Percentiles rank a stretch among this genome's conserved stretches.
phyloP scores from a whole-genome alignment of 2,797 vertebrate species.

The Morelia viridis region DNA sequence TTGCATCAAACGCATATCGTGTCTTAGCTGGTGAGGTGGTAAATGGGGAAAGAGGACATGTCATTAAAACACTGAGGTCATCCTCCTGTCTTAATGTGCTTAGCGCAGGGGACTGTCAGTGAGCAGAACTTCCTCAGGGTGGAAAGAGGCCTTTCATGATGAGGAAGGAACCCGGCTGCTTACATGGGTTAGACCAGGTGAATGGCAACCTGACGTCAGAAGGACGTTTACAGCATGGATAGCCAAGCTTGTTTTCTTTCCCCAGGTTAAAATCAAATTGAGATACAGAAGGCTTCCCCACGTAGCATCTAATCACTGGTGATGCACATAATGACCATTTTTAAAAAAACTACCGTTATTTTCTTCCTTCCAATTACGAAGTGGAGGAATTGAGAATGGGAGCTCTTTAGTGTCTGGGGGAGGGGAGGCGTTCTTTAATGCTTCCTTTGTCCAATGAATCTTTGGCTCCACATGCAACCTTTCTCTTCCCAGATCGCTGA shows the following conservation, averaged over 20 bases:
- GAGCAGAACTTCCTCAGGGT: not conserved
- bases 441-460: not conserved
- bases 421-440: not conserved
- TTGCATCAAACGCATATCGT: not conserved
- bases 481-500: not conserved
- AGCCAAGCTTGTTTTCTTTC: not conserved
- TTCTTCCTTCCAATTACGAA: not conserved
- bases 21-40: not conserved
- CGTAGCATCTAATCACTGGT: not conserved
- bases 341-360: no score
- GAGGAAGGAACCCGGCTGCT: not conserved
- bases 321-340: not conserved
- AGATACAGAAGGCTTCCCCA: not conserved
- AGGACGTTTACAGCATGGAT: not conserved
- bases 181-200: not conserved
- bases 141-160: not conserved
- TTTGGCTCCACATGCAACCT: not conserved
- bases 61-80: not conserved
- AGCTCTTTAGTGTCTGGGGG: not conserved
- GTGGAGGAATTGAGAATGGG: not conserved
- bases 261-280: not conserved
- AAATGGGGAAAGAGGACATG: not conserved
- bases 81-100: not conserved
- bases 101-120: not conserved
- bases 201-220: not conserved